Evolutionary conservation across 2,888 invertebrate genomes (phyloP), one percentile per base, ranked within the genome.

Genomic region (Drosophila pseudotalamancana): DNA sequence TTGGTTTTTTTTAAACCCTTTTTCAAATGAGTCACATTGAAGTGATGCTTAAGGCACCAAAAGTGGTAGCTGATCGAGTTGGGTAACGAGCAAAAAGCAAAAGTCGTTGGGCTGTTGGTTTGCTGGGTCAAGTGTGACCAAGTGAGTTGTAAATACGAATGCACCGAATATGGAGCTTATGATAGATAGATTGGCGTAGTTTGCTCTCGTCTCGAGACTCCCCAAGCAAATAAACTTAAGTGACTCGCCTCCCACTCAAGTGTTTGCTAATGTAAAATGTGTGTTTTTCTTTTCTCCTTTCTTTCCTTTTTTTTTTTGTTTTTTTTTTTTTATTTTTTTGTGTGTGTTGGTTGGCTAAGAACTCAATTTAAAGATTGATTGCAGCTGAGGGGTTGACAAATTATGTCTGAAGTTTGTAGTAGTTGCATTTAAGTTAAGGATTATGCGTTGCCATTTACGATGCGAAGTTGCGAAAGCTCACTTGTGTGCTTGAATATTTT

Each of bases 191-290:
- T 72, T 74, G 74, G 45, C 61, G 27, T 57, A 50, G 64, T 65
- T 67, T 37, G 35, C 56, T 42, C 46, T 63, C 21, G 53, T 34
- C 46, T 45, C 48, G 34, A 35, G 62, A 32, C 69, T 79, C 86
- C 79, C 79, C 72, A 79, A 79, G 86, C 86, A 80, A 80, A 80
- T 80, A 80, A 64, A 64, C 59, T 76, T 82, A 76, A 80, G 79
- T 80, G 86, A 83, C 76, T 69, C 75, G 64, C 64, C 63, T 69
- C 60, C 61, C 32, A 42, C 59, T 57, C 60, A 61, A 81, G 61
- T 75, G 76, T 64, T 69, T 66, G 72, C 63, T 69, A 72, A 86
- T 79, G 72, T 64, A 68, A 78, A 85, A 72, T 67, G 64, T 72
- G 42, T 56, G 51, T 68, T 37, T 3, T 19, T 16, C n/a, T 11